A percentile compares a stretch with the other conserved stretches of the same genome.
Evolutionary conservation across 2,888 invertebrate species (phyloP).

Genomic region (Drosophila emarginata): DNA sequence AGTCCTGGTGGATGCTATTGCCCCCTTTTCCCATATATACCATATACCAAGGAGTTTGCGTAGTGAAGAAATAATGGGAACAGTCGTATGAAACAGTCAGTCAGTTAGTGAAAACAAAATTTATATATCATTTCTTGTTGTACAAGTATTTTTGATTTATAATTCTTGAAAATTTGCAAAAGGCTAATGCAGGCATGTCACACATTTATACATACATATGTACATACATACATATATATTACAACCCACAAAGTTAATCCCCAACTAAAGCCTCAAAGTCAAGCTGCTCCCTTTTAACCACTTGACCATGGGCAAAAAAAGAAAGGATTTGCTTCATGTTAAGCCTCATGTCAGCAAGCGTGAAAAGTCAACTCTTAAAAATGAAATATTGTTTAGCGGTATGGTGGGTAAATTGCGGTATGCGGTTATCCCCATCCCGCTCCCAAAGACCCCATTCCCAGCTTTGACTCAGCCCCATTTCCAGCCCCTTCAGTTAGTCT

Average conservation of each 20-base stretch:
- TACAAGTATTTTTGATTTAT: slow-evolving; percentile 3
- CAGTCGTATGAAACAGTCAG: neutral
- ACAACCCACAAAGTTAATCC: slow-evolving; percentile 3
- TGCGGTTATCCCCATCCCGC: slow-evolving; percentile 14
- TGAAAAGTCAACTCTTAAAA: slow-evolving; percentile 63
- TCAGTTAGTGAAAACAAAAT: neutral
- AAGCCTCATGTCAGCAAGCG: slow-evolving; percentile 43
- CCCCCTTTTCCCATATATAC: neutral
- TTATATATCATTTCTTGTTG: slow-evolving; percentile 2
- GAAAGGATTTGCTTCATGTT: slow-evolving; percentile 41
- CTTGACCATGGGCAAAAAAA: slow-evolving; percentile 30
- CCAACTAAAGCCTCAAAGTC: neutral
- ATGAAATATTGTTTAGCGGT: slow-evolving; percentile 61
- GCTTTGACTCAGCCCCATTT: neutral
- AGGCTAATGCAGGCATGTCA: slow-evolving; percentile 1
- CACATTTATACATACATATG: neutral
- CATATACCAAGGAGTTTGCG: slow-evolving; percentile 2
- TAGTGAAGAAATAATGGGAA: slow-evolving; percentile 5
- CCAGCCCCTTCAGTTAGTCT: slow-evolving; percentile 8
- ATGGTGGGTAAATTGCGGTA: slow-evolving; percentile 52
- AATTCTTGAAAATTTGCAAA: neutral
- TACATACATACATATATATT: too few species aligned
- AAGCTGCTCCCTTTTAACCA: slow-evolving; percentile 2
- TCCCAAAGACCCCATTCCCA: slow-evolving; percentile 5
- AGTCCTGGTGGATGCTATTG: neutral